These are phyloP conservation scores for Torymus texanus DNA, from an alignment of 2,888 invertebrate species.

Conservation along the genomic window DNA sequence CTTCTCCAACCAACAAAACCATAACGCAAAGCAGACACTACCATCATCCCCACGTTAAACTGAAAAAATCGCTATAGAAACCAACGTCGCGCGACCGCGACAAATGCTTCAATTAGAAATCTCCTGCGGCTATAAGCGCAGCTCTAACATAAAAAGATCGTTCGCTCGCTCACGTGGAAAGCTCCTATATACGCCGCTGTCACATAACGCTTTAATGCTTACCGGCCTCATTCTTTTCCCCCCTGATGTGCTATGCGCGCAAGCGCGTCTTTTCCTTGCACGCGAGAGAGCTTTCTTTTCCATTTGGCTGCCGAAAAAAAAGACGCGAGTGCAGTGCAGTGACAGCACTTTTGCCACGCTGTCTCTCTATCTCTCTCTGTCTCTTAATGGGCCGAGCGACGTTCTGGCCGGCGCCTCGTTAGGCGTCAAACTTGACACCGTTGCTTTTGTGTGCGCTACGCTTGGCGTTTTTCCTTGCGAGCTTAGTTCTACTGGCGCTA, in stretches of 20 bases:
- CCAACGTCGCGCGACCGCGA: neutral
- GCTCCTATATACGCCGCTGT: conserved; percentile 1
- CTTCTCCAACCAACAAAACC: no score
- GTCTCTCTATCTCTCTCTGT: conserved; percentile 4
- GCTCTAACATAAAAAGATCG: no score
- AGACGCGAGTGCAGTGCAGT: conserved; percentile 1
- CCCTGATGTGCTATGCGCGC: no score
- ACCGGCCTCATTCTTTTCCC: conserved; percentile 28
- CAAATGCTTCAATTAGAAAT: conserved; percentile 40
- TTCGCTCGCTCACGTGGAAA: neutral
- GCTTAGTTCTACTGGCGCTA: neutral
- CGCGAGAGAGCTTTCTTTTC: conserved; percentile 32
- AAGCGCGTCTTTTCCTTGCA: conserved; percentile 17
- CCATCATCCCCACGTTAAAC: no score
- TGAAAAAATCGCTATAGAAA: no score
- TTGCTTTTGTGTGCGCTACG: conserved; percentile 18
- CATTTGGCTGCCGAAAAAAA: conserved; percentile 33
- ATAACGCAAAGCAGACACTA: no score
- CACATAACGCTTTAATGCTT: conserved; percentile 19
- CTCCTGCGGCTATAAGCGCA: neutral
- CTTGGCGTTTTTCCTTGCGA: neutral
- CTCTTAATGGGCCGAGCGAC: conserved; percentile 21
- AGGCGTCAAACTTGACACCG: conserved; percentile 46
- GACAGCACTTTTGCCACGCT: conserved; percentile 26
- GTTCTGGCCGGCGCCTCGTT: conserved; percentile 33